Base-by-base conservation (phyloP, 2,113 vertebrate species). In the Rana temporaria region DNA sequence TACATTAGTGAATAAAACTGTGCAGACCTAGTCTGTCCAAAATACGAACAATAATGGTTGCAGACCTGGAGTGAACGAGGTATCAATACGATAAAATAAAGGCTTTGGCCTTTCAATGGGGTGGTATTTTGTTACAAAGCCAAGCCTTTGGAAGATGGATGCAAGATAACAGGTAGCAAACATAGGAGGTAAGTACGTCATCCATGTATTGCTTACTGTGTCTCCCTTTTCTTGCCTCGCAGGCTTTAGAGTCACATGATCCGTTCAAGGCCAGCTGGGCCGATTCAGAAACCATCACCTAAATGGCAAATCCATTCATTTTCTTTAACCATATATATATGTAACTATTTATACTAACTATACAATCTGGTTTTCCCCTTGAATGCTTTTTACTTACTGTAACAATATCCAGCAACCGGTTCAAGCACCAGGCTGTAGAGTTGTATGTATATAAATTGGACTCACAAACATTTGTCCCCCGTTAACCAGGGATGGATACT, bases 401-500 rank as follows among this genome's bases (percentile, higher is more conserved):
- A 73, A 24, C 16, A 52, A 15, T 26, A 26, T 48, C 48, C 26
- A n/a, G 16, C 22, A 17, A 55, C n/a, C 34, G 53, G 11, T 60
- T 56, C 55, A 15, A 74, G 57, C 11, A 32, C 38, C 4, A 2
- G 20, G 16, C 9, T 34, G 30, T 14, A 60, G 55, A 9, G 56
- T 55, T 74, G 59, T 20, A 32, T 57, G 16, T 72, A 26, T n/a
- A 38, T 34, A 48, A 48, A 48, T 48, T 26, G 30, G 60, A 74
- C 71, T 20, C 30, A 74, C 48, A 59, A 60, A 74, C 55, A 38
- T 38, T 60, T 74, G 18, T n/a, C 30, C 71, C 70, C 56, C 30
- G 6, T 62, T 52, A 52, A 52, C 9, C 42, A 32, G 64, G 60
- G 69, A 48, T 34, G 53, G 60, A 75, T 75, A 56, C 71, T 82